Conservation (phyloP, 35 echinoderm and acorn worm genomes). For the Ptychodera flava region DNA sequence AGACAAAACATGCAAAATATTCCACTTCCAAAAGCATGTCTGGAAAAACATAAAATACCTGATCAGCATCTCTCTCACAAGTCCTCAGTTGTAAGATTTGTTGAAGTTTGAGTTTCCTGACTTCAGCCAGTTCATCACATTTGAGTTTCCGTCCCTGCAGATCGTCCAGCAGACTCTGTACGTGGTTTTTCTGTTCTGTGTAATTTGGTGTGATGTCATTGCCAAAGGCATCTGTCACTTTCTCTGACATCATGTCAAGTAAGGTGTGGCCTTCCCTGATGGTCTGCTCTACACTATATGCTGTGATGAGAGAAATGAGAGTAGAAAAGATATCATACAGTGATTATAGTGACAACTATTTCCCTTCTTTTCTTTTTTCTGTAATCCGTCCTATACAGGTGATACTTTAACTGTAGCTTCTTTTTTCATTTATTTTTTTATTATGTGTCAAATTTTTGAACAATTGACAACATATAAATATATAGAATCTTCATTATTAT, state of each 20-base stretch:
- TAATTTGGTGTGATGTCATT: constrained; percentile 87
- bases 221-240: constrained; percentile 81
- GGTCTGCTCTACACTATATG: constrained; percentile 40
- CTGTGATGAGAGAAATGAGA: constrained; percentile 6
- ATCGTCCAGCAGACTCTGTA: constrained; percentile 52
- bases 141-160: constrained; percentile 42
- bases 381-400: too few relatives aligned
- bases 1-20: too few relatives aligned
- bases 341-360: background rate
- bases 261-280: constrained; percentile 62
- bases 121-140: constrained; percentile 61
- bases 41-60: too few relatives aligned
- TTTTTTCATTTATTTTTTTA: too few relatives aligned
- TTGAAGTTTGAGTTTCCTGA: constrained; percentile 73
- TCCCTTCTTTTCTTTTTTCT: too few relatives aligned
- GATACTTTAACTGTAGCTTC: too few relatives aligned
- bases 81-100: constrained; percentile 81
- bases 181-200: constrained; percentile 33
- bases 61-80: constrained; percentile 91
- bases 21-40: too few relatives aligned
- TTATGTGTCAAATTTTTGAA: too few relatives aligned
- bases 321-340: background rate
- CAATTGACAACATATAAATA: too few relatives aligned
- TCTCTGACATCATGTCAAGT: constrained; percentile 71
- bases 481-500: too few relatives aligned